Evolutionary conservation across 2,888 invertebrate genomes (phyloP), one percentile per base, ranked within the genome.

Genomic region (Invenusta paracnida): DNA sequence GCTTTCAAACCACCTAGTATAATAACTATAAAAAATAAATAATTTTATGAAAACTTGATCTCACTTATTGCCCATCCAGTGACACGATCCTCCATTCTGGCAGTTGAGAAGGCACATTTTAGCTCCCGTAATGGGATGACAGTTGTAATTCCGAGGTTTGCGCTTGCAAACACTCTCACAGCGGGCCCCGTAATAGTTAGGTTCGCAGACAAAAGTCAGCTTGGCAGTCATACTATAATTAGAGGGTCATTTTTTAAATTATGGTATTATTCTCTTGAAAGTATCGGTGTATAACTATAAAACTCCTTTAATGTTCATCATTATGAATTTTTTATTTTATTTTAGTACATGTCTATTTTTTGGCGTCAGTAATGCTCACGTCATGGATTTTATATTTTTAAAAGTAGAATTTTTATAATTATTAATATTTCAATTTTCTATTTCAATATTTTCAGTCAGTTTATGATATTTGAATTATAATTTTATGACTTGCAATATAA

Each of bases 61-160:
- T n/a, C n/a, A n/a, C n/a, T n/a, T n/a, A n/a, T n/a, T n/a, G n/a
- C n/a, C n/a, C 73, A 73, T 13, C 73, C 73, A 73, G 11, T 2
- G 2, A 23, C 73, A 73, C 5, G 25, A 73, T n/a, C 73, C 73
- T 23, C 73, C 73, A 23, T 73, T 73, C 27, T 73, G 73, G 23
- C 73, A 73, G 5, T 73, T 73, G 73, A 73, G 73, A 13, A 73
- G 73, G 23, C 73, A 73, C 73, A 73, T 73, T 23, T 73, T 73
- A 23, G 5, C 73, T 25, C 73, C 73, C 5, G 73, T 73, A 23
- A 73, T 73, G 2, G 73, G 27, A 73, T 73, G 73, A 73, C 73
- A 73, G 23, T 73, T 73, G 73, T 73, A 73, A 25, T 73, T 73
- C 23, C 73, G 5, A 2, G 23, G 73, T 23, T 73, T 73, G 2